Base-by-base conservation (phyloP, 2,888 invertebrate genomes). In the Drosophila lacicola region DNA sequence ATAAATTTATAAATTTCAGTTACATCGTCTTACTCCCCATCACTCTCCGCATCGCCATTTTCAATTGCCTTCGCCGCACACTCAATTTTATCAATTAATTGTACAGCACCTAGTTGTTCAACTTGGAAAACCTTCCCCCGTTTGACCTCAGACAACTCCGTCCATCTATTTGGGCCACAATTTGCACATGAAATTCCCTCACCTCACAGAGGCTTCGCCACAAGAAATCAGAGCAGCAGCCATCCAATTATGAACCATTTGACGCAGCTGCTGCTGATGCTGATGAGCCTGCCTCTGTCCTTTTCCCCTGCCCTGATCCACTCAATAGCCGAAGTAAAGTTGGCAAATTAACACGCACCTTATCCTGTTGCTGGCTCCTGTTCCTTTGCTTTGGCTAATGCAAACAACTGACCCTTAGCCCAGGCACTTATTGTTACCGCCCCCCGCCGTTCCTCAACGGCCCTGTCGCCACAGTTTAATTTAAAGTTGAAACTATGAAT, bases 401-500 rank as follows among this genome's bases (percentile, higher is more conserved):
- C 67, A 82, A 88, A 68, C 86, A 82, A 82, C 69, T 83, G 89
- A 88, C 83, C 89, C 70, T 53, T 69, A 68, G 68, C 65, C 51
- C 60, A 41, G 46, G 53, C 64, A 55, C 66, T 77, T 69, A 68
- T 76, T 77, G 57, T 67, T 61, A 58, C 49, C 14, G 21, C 56
- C 14, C 11, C 14, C n/a, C 13, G n/a, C 39, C 11, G 25, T 19
- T n/a, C 25, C 11, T 41, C n/a, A 5, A 29, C 10, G 10, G 21
- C 29, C 25, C 33, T 29, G 54, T 45, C n/a, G 49, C 50, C 44
- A 33, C 84, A 74, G 61, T 70, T 84, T 74, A 74, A 83, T 74
- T 81, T 87, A 76, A 89, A 84, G 79, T 87, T 81, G 57, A 75
- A 83, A 83, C 83, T 87, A 83, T 83, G 83, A 89, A 83, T 83